Evolutionary conservation across 2,888 invertebrate genomes (phyloP).

Genomic region (Drosophila anomelani): DNA sequence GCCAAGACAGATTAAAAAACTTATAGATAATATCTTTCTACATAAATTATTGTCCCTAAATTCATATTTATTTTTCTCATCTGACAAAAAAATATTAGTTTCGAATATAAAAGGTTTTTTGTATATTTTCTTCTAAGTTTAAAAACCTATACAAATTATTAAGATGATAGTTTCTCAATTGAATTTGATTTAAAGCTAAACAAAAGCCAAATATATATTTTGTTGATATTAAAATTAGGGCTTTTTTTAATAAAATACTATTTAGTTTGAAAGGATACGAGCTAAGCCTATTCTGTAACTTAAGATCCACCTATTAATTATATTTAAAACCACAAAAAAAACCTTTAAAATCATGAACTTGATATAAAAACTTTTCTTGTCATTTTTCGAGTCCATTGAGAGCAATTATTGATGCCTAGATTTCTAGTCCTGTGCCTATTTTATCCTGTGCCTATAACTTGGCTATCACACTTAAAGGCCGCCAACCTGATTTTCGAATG

Average conservation of each 20-base stretch:
- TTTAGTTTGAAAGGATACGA: background rate
- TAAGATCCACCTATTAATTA: no score
- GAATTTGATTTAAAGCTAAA: no score
- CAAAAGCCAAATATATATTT: no score
- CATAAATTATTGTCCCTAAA: background rate
- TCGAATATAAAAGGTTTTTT: background rate
- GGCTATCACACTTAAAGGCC: slow-evolving; percentile 49
- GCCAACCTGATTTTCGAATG: slow-evolving; percentile 48
- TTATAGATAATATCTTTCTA: background rate
- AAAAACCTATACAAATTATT: no score
- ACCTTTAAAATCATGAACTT: background rate
- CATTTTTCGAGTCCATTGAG: slow-evolving; percentile 5
- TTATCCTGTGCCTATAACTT: background rate
- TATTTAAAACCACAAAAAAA: background rate
- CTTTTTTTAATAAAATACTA: background rate
- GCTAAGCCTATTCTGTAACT: no score
- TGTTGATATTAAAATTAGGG: no score
- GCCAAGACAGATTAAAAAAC: background rate
- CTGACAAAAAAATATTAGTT: background rate
- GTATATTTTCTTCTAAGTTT: no score
- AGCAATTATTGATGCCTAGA: slow-evolving; percentile 25
- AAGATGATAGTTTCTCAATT: no score
- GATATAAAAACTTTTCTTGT: background rate
- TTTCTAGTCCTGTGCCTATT: background rate
- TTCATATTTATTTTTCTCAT: background rate